Evolutionary conservation across 1,140 invertebrate genomes (phyloP).

Genomic region (Drosophila azteca): DNA sequence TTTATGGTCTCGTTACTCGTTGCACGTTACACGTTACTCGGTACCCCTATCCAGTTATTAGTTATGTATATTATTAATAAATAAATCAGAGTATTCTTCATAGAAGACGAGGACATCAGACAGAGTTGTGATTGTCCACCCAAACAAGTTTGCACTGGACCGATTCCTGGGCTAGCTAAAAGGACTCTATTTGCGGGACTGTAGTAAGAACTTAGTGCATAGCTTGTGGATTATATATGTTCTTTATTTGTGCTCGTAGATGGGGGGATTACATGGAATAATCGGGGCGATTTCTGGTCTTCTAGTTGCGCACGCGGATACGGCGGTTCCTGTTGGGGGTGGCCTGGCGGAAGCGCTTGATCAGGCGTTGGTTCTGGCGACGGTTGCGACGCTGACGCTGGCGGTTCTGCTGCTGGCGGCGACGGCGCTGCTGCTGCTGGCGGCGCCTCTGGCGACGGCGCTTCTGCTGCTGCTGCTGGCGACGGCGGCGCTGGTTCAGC

Average conservation of each 20-base stretch:
- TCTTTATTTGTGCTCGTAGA: background rate
- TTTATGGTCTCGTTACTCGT: too few species aligned
- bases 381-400: constrained; percentile 54
- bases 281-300: background rate
- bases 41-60: too few species aligned
- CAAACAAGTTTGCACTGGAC: too few species aligned
- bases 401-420: constrained; percentile 55
- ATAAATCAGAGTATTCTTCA: too few species aligned
- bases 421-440: constrained; percentile 61
- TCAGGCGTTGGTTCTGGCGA: constrained; percentile 43
- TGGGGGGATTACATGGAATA: too few species aligned
- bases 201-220: too few species aligned
- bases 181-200: too few species aligned
- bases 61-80: too few species aligned
- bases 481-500: constrained; percentile 36
- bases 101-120: too few species aligned
- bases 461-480: constrained; percentile 44
- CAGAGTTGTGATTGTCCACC: too few species aligned
- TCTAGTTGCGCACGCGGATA: constrained; percentile 44
- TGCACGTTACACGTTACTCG: too few species aligned
- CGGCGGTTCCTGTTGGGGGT: constrained; percentile 45
- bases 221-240: background rate
- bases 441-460: constrained; percentile 54
- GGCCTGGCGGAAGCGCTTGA: constrained; percentile 55
- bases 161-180: too few species aligned